Conservation (phyloP, 2,888 invertebrate species). For the Acrocyrtus sp. region DNA sequence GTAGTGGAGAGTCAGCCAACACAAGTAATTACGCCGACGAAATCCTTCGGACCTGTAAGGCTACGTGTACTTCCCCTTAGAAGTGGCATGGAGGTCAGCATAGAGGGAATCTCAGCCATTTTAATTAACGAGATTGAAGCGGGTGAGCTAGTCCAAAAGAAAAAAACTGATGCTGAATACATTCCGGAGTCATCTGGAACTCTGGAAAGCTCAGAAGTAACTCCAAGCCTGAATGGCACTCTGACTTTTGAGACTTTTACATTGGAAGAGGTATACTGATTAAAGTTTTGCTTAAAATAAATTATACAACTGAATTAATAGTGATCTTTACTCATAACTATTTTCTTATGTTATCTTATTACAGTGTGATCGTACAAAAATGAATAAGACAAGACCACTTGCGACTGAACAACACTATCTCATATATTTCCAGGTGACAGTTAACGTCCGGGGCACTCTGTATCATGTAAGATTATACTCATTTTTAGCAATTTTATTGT, state of each 20-base stretch:
- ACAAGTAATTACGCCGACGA: constrained; percentile 15
- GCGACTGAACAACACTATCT: constrained; percentile 35
- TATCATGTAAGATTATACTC: constrained; percentile 2
- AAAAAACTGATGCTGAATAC: too few species aligned
- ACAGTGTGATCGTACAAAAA: not conserved
- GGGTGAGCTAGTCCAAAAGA: not conserved
- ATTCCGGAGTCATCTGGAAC: constrained; percentile 17
- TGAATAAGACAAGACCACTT: constrained; percentile 14
- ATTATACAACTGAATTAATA: too few species aligned
- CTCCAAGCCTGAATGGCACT: not conserved
- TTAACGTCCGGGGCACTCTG: constrained; percentile 4
- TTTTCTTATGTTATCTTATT: too few species aligned
- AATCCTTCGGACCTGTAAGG: constrained; percentile 11
- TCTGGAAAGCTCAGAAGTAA: constrained; percentile 6
- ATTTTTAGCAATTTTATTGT: not conserved
- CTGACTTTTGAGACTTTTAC: constrained; percentile 21
- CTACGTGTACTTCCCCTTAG: constrained; percentile 1
- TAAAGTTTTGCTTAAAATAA: too few species aligned
- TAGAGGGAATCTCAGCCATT: not conserved
- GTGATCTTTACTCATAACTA: too few species aligned
- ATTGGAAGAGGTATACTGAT: constrained; percentile 7
- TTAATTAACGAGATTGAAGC: constrained; percentile 17
- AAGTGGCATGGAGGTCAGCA: not conserved
- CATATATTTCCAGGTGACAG: constrained; percentile 24
- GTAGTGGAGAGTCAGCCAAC: constrained; percentile 25